Percentiles rank a stretch among this genome's conserved stretches.
Conservation (phyloP, 1,140 invertebrate genomes). For the Apis cerana region DNA sequence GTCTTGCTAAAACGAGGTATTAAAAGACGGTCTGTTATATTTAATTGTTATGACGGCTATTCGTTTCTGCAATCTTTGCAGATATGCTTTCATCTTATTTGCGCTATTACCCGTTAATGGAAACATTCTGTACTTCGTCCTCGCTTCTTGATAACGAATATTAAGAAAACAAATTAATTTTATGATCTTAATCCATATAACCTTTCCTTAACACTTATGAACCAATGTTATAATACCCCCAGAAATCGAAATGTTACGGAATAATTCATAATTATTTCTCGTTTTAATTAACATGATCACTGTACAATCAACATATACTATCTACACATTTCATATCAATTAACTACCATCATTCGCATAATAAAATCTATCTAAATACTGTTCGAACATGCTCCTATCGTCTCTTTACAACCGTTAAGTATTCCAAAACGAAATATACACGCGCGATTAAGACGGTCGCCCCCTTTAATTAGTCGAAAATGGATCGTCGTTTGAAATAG, state of each 20-base stretch:
- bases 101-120: conserved; percentile 2
- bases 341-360: background rate
- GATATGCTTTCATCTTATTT: background rate
- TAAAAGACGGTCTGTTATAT: conserved; percentile 57
- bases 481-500: background rate
- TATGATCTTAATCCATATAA: no score
- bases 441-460: background rate
- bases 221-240: no score
- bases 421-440: background rate
- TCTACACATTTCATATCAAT: background rate
- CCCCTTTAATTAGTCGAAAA: conserved; percentile 26
- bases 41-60: conserved; percentile 55
- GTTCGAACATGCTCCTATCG: background rate
- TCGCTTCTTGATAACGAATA: background rate
- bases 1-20: conserved; percentile 54
- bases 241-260: no score
- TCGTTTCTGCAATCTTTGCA: background rate
- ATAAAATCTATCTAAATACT: background rate
- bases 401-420: background rate
- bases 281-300: background rate
- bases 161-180: background rate
- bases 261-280: background rate
- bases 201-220: no score
- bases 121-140: background rate
- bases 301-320: background rate